Evolutionary conservation across 2,888 invertebrate species (phyloP).

Genomic region (Crocallis elinguaria): DNA sequence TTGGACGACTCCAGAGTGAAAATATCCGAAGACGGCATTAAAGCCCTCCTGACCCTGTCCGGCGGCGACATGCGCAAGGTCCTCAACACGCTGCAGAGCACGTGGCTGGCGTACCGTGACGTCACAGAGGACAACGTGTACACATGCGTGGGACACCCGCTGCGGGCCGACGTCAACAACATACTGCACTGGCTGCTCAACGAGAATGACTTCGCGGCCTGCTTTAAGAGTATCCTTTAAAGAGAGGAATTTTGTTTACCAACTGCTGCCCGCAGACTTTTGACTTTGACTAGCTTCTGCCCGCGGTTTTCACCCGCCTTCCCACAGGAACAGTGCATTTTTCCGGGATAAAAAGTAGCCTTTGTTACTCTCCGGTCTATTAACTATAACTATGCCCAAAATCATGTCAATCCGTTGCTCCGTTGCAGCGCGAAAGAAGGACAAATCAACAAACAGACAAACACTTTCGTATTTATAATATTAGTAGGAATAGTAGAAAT

Average conservation of each 20-base stretch:
- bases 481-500: too few relatives aligned
- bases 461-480: too few relatives aligned
- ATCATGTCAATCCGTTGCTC: too few relatives aligned
- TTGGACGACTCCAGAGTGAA: slow-evolving; percentile 86
- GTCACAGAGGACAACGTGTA: slow-evolving; percentile 97
- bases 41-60: slow-evolving; percentile 94
- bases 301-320: too few relatives aligned
- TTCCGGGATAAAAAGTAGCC: too few relatives aligned
- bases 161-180: slow-evolving; percentile 93
- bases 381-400: too few relatives aligned
- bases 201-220: slow-evolving; percentile 89
- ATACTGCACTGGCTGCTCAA: slow-evolving; percentile 95
- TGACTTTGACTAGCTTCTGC: too few relatives aligned
- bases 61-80: slow-evolving; percentile 99
- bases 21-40: slow-evolving; percentile 94
- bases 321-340: too few relatives aligned
- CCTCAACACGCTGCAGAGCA: slow-evolving; percentile 97
- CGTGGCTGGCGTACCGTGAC: slow-evolving; percentile 95
- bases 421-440: too few relatives aligned
- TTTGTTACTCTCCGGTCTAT: too few relatives aligned
- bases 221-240: slow-evolving; percentile 91
- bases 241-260: background rate
- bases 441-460: too few relatives aligned
- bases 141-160: slow-evolving; percentile 98
- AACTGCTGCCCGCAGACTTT: too few relatives aligned